Base-by-base conservation (phyloP, 2,797 vertebrate genomes). In the Alcedo atthis region DNA sequence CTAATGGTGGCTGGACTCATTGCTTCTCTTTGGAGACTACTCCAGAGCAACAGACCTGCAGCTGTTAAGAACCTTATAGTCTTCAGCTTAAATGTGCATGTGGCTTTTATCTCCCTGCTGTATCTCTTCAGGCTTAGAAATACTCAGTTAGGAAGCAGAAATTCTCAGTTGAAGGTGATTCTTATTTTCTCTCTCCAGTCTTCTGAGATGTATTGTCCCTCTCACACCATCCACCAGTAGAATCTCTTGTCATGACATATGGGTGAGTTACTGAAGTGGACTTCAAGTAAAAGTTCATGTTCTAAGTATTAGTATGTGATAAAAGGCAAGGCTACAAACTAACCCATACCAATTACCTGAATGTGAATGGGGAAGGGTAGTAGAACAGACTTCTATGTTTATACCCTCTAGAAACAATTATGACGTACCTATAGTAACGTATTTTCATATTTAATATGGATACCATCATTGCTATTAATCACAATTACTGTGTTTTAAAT, bases 361-460 rank as follows among this genome's bases (percentile, higher is more conserved):
- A 71, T 0, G 0, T 32, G 17, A 46, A 3, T 3, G 10, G 19
- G 15, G 6, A 75, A 24, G 4, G 55, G 5, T 6, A 13, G 10
- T 22, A 22, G 9, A 64, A 62, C 8, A 68, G 20, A 18, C 16
- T 79, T 64, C 12, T 28, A 1, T 25, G 22, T 75, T 69, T 86
- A 33, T 14, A 9, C 12, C 40, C 8, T 49, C 15, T 45, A 45
- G 80, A 79, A 63, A 70, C 32, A 37, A 43, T 40, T 12, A 45
- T 12, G 58, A 22, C 4, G 2, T 28, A 70, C 14, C 14, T 37
- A 28, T 12, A 51, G 54, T 61, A 57, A 67, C 0, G 1, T 43
- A 45, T 30, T 43, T 66, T n/a, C 8, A 1, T 61, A 33, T 43
- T 69, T 58, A 51, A 43, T 76, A 28, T 1, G 8, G 33, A 8